These are phyloP conservation scores for Hesperia comma DNA, from an alignment of 2,888 invertebrate genomes.

Conservation along the genomic window DNA sequence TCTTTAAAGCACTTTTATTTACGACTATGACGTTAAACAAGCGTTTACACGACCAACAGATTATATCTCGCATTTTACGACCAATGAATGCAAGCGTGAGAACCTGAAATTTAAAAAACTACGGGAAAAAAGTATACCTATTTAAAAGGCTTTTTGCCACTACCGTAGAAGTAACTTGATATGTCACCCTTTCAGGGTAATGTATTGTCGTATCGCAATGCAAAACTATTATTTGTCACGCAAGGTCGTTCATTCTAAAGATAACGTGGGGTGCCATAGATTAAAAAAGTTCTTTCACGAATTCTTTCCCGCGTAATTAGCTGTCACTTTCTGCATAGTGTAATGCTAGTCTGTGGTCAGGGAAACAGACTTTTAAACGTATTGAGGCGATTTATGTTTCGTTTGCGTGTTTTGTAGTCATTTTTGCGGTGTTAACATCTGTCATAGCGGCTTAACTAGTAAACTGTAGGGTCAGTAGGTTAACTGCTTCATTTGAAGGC, in stretches of 20 bases:
- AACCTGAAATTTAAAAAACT: conserved; percentile 27
- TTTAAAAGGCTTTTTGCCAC: conserved; percentile 24
- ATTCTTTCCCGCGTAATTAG: conserved; percentile 32
- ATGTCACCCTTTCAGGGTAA: conserved; percentile 35
- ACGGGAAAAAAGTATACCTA: conserved; percentile 11
- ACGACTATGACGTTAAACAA: conserved; percentile 16
- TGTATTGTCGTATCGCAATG: conserved; percentile 50
- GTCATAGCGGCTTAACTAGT: conserved; percentile 64
- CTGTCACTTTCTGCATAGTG: conserved; percentile 20
- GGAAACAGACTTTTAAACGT: conserved; percentile 42
- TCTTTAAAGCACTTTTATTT: conserved; percentile 4
- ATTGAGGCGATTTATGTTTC: conserved; percentile 59
- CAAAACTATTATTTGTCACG: conserved; percentile 61
- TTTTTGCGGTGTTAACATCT: conserved; percentile 70
- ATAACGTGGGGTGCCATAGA: conserved; percentile 33
- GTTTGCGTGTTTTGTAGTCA: conserved; percentile 60
- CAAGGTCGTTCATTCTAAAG: conserved; percentile 55
- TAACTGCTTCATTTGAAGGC: conserved; percentile 58
- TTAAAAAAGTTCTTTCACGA: conserved; percentile 31
- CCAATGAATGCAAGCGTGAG: conserved; percentile 22
- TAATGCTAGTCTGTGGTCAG: conserved; percentile 39
- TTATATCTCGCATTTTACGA: conserved; percentile 21
- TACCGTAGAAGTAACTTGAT: conserved; percentile 31
- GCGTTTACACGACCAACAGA: conserved; percentile 25
- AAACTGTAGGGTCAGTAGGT: conserved; percentile 65